Conservation (phyloP, 1,140 invertebrate species). For the Globodera rostochiensis region DNA sequence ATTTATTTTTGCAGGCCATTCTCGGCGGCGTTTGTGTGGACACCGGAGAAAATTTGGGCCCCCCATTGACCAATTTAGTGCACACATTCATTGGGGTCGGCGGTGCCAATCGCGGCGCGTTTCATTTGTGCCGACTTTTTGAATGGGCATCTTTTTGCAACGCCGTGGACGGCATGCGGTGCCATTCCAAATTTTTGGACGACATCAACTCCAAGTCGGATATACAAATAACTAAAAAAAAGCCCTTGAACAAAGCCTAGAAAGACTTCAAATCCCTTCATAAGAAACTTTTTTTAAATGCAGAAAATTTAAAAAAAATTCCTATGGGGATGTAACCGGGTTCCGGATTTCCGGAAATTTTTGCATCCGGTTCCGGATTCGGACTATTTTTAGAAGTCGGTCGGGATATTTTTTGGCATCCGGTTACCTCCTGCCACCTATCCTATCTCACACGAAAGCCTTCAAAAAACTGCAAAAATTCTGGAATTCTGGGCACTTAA, state of each 20-base stretch:
- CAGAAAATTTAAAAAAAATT: background rate
- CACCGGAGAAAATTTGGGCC: slow-evolving; percentile 36
- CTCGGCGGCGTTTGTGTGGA: slow-evolving; percentile 41
- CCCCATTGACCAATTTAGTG: slow-evolving; percentile 32
- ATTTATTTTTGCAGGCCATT: slow-evolving; percentile 25
- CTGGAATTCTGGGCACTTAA: no score
- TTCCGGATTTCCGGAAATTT: no score
- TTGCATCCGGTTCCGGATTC: no score
- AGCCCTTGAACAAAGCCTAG: no score
- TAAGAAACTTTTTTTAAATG: background rate
- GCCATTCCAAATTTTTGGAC: slow-evolving; percentile 26
- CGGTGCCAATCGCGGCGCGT: slow-evolving; percentile 39
- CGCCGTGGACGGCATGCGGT: slow-evolving; percentile 33
- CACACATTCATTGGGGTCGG: slow-evolving; percentile 50
- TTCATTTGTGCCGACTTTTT: slow-evolving; percentile 23
- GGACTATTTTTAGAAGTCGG: no score
- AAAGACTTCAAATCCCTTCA: no score
- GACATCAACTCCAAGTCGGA: slow-evolving; percentile 34
- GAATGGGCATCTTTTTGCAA: slow-evolving; percentile 26
- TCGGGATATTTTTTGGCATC: no score
- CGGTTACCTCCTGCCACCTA: no score
- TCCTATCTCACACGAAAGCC: no score
- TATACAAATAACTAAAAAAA: background rate
- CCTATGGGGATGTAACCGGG: no score
- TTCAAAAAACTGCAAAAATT: no score